Evolutionary conservation across 2,888 invertebrate genomes (phyloP).

Genomic region (Aphodius sticticus): DNA sequence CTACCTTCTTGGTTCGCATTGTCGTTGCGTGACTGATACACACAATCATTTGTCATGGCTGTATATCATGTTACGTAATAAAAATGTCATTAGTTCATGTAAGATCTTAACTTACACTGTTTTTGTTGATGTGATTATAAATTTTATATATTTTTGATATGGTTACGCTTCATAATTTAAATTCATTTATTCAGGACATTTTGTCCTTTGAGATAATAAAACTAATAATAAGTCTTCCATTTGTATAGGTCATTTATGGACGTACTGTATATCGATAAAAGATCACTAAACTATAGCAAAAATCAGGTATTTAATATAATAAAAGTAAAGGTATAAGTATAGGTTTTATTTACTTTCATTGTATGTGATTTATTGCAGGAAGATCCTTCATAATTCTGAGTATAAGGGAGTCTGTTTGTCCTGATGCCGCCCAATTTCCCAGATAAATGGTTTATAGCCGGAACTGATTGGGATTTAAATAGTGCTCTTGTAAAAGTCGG

Average conservation of each 20-base stretch:
- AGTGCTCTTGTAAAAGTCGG: not conserved
- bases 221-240: too few species aligned
- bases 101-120: not conserved
- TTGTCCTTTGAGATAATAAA: too few species aligned
- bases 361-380: not conserved
- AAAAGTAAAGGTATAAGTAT: not conserved
- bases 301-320: not conserved
- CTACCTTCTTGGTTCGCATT: not conserved
- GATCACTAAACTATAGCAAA: too few species aligned
- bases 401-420: not conserved
- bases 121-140: not conserved
- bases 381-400: not conserved
- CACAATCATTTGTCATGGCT: not conserved
- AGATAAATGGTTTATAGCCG: not conserved
- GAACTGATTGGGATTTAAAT: not conserved
- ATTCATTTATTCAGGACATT: too few species aligned
- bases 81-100: not conserved
- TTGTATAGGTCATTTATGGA: too few species aligned
- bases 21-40: not conserved
- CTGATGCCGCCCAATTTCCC: not conserved
- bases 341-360: not conserved
- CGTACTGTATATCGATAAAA: too few species aligned
- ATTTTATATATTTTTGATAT: not conserved
- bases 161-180: not conserved
- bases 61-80: not conserved